Percentiles rank a stretch among this genome's conserved stretches.
Conservation (phyloP, 2,888 invertebrate genomes). For the Marasmarcha lunaedactyla region DNA sequence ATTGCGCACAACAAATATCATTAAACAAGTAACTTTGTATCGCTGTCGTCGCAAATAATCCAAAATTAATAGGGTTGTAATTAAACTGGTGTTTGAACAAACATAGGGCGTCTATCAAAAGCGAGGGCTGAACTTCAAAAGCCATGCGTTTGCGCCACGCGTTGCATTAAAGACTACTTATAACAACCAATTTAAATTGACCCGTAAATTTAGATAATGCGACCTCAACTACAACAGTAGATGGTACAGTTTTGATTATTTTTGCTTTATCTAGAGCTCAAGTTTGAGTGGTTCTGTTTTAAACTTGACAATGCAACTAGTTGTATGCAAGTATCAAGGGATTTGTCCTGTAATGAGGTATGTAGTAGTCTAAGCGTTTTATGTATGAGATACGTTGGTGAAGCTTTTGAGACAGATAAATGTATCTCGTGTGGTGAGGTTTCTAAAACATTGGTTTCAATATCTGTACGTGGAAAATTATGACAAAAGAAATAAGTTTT, state of each 20-base stretch:
- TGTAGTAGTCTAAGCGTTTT: too few relatives aligned
- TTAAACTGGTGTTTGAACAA: slow-evolving; percentile 60
- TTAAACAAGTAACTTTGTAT: not conserved
- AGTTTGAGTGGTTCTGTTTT: slow-evolving; percentile 23
- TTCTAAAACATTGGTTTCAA: too few relatives aligned
- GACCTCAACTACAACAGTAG: slow-evolving; percentile 3
- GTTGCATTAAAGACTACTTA: slow-evolving; percentile 39
- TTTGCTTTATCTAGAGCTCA: slow-evolving; percentile 6
- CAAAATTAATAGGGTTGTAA: slow-evolving; percentile 64
- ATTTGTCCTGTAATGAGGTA: slow-evolving; percentile 54
- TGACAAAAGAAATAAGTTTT: too few relatives aligned
- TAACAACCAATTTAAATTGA: not conserved
- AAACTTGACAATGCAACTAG: slow-evolving; percentile 59
- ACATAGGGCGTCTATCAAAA: slow-evolving; percentile 60
- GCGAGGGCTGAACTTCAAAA: slow-evolving; percentile 48
- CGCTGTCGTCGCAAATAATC: slow-evolving; percentile 41
- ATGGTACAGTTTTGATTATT: slow-evolving; percentile 14
- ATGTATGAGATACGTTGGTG: too few relatives aligned
- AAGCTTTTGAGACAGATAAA: too few relatives aligned
- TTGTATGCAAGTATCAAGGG: slow-evolving; percentile 58
- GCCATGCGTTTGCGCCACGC: slow-evolving; percentile 60
- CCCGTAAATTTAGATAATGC: not conserved
- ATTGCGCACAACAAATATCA: too few relatives aligned
- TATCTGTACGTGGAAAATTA: too few relatives aligned
- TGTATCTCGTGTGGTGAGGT: too few relatives aligned